These are phyloP conservation scores for Passer montanus DNA, from an alignment of 2,113 vertebrate genomes.

Conservation along the genomic window DNA sequence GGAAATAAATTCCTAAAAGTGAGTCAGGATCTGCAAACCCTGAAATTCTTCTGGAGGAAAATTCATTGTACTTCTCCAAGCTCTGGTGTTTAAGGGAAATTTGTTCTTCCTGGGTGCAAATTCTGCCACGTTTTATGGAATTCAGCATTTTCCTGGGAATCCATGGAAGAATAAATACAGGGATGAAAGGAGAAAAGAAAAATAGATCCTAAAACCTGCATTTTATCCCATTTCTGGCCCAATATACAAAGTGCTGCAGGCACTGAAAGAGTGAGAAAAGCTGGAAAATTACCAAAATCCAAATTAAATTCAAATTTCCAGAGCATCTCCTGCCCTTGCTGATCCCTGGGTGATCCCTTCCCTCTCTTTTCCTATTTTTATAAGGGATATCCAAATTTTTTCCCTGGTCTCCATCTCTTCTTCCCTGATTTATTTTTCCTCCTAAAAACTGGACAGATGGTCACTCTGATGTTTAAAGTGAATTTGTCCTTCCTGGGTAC, in stretches of 20 bases:
- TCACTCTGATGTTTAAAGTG: background rate
- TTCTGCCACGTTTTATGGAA: background rate
- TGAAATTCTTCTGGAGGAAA: background rate
- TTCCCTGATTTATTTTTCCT: background rate
- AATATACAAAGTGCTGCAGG: background rate
- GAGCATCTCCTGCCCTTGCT: background rate
- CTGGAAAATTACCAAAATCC: background rate
- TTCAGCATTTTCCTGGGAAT: background rate
- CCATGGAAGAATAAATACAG: background rate
- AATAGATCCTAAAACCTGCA: background rate
- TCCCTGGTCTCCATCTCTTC: background rate
- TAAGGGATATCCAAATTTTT: background rate
- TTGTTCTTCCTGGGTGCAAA: background rate
- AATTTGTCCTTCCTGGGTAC: background rate
- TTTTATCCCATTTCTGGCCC: background rate
- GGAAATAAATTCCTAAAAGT: background rate
- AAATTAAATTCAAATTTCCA: background rate
- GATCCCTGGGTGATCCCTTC: background rate
- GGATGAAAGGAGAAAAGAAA: background rate
- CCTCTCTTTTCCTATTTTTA: background rate
- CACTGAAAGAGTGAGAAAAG: background rate
- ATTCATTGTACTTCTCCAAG: background rate
- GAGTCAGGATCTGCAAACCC: background rate
- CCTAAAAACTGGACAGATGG: background rate
- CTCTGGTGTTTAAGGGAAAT: background rate